Conservation (phyloP, 2,888 invertebrate genomes). For the Chymomyza fuscimana region DNA sequence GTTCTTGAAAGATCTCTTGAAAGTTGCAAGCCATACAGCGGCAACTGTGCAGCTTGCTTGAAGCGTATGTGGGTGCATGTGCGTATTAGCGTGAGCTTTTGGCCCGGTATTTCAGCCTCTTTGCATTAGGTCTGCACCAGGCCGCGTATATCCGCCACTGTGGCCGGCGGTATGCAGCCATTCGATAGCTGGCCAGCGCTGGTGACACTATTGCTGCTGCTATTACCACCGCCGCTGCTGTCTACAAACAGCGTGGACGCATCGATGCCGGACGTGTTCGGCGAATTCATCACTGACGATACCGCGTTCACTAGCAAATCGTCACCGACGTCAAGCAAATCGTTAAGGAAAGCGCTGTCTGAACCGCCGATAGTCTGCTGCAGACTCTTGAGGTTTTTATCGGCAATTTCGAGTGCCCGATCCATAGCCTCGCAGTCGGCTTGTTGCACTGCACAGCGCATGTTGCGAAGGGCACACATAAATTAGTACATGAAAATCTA, state of each 20-base stretch:
- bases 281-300: conserved; percentile 70
- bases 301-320: conserved; percentile 77
- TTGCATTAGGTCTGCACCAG: conserved; percentile 76
- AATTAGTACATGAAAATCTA: conserved; percentile 65
- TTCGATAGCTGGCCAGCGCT: conserved; percentile 36
- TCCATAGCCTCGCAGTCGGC: conserved; percentile 94
- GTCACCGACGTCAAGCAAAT: conserved; percentile 78
- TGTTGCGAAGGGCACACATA: conserved; percentile 58
- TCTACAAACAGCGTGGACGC: conserved; percentile 74
- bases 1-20: conserved; percentile 36
- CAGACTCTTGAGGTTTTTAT: conserved; percentile 86
- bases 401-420: conserved; percentile 89
- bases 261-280: conserved; percentile 76
- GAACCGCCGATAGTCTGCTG: conserved; percentile 82
- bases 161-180: conserved; percentile 32
- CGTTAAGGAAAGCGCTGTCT: conserved; percentile 77
- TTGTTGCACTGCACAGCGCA: conserved; percentile 79
- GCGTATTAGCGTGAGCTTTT: conserved; percentile 5
- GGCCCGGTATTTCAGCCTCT: conserved; percentile 1
- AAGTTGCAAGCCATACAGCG: conserved; percentile 10
- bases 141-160: conserved; percentile 75
- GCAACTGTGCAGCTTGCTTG: conserved; percentile 1
- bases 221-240: conserved; percentile 61
- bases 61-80: conserved; percentile 21
- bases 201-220: conserved; percentile 47